Evolutionary conservation across 2,888 invertebrate species (phyloP).

Genomic region (Unio pictorum): DNA sequence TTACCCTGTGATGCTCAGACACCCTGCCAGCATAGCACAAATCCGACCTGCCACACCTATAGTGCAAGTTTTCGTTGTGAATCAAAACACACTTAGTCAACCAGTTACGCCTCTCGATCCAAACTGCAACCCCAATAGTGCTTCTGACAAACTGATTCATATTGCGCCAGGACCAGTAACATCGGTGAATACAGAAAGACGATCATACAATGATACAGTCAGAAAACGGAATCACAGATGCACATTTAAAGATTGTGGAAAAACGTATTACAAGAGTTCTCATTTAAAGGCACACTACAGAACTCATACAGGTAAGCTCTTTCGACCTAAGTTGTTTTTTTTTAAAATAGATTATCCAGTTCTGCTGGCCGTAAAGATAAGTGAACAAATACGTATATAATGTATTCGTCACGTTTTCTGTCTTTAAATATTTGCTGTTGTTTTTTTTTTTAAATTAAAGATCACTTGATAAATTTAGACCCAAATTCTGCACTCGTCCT

Average conservation of each 20-base stretch:
- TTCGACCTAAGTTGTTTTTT: too few species aligned
- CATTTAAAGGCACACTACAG: conserved; percentile 95
- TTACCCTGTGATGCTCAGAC: too few species aligned
- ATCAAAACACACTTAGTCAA: conserved; percentile 24
- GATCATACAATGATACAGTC: not conserved
- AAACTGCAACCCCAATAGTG: too few species aligned
- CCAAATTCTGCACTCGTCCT: too few species aligned
- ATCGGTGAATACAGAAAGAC: not conserved
- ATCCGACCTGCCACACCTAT: conserved; percentile 32
- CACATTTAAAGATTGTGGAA: conserved; percentile 79
- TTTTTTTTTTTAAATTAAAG: too few species aligned
- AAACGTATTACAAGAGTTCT: conserved; percentile 97
- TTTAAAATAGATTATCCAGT: too few species aligned
- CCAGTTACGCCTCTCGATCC: not conserved
- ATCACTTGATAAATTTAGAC: too few species aligned
- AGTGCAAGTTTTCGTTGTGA: conserved; percentile 62
- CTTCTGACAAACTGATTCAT: conserved; percentile 36
- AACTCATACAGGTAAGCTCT: conserved; percentile 78
- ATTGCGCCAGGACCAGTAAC: conserved; percentile 61
- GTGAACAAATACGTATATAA: too few species aligned
- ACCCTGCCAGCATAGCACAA: too few species aligned
- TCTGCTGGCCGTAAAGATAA: too few species aligned
- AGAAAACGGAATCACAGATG: conserved; percentile 62
- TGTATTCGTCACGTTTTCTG: too few species aligned
- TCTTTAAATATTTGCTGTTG: too few species aligned